Conservation (phyloP, 2,113 vertebrate genomes). For the Vombatus ursinus region DNA sequence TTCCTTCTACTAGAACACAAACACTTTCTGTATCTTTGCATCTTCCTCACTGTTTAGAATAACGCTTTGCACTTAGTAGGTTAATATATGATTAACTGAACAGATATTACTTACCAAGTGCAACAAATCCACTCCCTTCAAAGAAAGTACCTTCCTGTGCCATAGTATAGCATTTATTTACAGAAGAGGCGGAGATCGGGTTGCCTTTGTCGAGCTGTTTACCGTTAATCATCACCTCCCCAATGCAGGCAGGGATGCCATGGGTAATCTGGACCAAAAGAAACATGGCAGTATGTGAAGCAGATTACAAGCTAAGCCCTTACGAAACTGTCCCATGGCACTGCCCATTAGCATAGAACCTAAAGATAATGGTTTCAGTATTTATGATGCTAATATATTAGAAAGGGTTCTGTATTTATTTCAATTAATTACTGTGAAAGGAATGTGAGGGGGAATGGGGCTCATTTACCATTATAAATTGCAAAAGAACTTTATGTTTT, state of each 20-base stretch:
- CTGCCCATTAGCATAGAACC: background rate
- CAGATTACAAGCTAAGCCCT: background rate
- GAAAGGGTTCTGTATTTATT: background rate
- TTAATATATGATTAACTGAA: background rate
- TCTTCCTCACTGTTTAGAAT: background rate
- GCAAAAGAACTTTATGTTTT: background rate
- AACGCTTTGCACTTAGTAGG: background rate
- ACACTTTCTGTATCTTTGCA: background rate
- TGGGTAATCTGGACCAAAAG: conserved; percentile 85
- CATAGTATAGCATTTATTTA: conserved; percentile 87
- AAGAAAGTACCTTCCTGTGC: conserved; percentile 92
- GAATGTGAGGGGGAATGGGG: background rate
- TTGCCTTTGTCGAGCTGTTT: conserved; percentile 81
- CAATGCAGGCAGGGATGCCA: conserved; percentile 91
- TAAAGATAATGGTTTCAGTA: background rate
- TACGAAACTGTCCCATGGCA: background rate
- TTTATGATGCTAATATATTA: background rate
- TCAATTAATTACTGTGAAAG: background rate
- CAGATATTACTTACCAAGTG: conserved; percentile 84
- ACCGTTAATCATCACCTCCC: conserved; percentile 85
- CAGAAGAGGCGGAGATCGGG: conserved; percentile 79
- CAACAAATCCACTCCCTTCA: conserved; percentile 92
- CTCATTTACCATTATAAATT: background rate
- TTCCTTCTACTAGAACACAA: background rate
- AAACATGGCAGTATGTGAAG: conserved; percentile 7